Evolutionary conservation across 2,888 invertebrate genomes (phyloP).

Genomic region (Oligia fasciuncula): DNA sequence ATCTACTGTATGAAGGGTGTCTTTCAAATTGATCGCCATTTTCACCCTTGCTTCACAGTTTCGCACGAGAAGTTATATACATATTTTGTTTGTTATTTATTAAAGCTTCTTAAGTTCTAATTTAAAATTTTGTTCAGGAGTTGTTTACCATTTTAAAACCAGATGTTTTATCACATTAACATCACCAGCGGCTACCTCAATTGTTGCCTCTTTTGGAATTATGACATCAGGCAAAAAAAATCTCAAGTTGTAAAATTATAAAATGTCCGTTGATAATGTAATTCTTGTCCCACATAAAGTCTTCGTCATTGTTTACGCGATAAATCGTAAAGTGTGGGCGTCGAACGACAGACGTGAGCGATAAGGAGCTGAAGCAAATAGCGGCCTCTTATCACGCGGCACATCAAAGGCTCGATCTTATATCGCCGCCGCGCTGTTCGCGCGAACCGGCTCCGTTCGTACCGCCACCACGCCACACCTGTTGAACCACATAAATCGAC

Average conservation of each 20-base stretch:
- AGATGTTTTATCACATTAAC: conserved; percentile 37
- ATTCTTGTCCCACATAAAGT: conserved; percentile 65
- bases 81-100: conserved; percentile 3
- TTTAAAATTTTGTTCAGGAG: conserved; percentile 40
- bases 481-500: conserved; percentile 45
- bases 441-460: conserved; percentile 44
- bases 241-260: conserved; percentile 46
- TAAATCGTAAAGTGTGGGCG: conserved; percentile 67
- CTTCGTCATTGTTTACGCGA: conserved; percentile 67
- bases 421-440: conserved; percentile 58
- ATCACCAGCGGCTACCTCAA: conserved; percentile 55
- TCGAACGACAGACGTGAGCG: conserved; percentile 72
- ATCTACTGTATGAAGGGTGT: conserved; percentile 56
- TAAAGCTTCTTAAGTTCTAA: background rate
- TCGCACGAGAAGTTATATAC: conserved; percentile 41
- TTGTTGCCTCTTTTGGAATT: conserved; percentile 51
- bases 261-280: conserved; percentile 61
- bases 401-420: conserved; percentile 77
- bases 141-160: conserved; percentile 43
- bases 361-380: conserved; percentile 73
- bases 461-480: conserved; percentile 50
- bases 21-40: conserved; percentile 17
- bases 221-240: conserved; percentile 46
- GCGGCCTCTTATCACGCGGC: conserved; percentile 73
- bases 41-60: conserved; percentile 48